Conservation (phyloP, 2,888 invertebrate genomes). For the Andrena hattorfiana region DNA sequence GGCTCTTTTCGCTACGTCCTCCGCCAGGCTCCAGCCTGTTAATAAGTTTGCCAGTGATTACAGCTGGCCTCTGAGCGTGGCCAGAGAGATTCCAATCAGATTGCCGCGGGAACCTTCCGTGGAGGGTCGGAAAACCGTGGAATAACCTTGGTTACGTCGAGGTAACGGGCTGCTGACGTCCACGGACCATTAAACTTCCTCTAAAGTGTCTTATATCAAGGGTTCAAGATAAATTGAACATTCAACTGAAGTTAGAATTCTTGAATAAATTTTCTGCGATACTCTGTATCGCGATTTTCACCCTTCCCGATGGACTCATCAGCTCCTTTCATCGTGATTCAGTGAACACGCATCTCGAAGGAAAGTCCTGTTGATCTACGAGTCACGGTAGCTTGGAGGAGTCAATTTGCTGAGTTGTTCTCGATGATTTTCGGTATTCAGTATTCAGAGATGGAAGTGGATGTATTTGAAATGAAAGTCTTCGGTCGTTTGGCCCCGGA, state of each 20-base stretch:
- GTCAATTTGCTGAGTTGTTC: not conserved
- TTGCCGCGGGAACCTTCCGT: slow-evolving; percentile 25
- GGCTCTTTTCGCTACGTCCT: slow-evolving; percentile 7
- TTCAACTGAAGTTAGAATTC: not conserved
- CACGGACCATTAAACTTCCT: not conserved
- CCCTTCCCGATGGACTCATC: too few species aligned
- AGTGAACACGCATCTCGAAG: too few species aligned
- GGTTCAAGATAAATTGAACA: not conserved
- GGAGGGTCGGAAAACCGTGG: not conserved
- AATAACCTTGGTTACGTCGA: slow-evolving; percentile 2
- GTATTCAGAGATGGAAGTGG: slow-evolving; percentile 14
- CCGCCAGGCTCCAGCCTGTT: slow-evolving; percentile 20
- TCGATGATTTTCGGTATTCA: slow-evolving; percentile 29
- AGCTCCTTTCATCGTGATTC: too few species aligned
- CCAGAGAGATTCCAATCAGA: slow-evolving; percentile 29
- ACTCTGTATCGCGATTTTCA: too few species aligned
- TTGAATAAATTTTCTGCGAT: not conserved
- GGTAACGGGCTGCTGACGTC: not conserved
- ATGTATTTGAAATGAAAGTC: slow-evolving; percentile 31
- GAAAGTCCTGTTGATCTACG: too few species aligned
- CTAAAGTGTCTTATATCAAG: slow-evolving; percentile 3
- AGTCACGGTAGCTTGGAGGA: not conserved
- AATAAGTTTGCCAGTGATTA: slow-evolving; percentile 56
- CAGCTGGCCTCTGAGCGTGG: not conserved
- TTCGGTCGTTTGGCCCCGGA: not conserved